Evolutionary conservation across 2,888 invertebrate genomes (phyloP), one percentile per base, ranked within the genome.

Genomic region (Diachrysia chrysitis): DNA sequence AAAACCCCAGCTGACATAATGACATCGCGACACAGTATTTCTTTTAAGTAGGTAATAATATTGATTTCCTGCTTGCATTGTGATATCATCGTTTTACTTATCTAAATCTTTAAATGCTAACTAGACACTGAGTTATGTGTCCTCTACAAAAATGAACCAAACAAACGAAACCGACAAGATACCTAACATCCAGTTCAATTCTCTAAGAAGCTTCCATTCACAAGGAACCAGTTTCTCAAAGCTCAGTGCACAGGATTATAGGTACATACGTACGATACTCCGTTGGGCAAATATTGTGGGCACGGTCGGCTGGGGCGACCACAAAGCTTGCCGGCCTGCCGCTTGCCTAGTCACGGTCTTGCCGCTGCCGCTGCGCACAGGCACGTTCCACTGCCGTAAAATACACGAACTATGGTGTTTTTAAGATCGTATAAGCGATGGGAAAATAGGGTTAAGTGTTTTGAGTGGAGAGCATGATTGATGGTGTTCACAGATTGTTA

Each of bases 251-350:
- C 68, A 69, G 75, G 75, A 78, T 75, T 78, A 73, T 73, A 68
- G 46, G 58, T 58, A 67, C 46, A 35, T 61, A 51, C 17, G 48
- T 74, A 63, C 55, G 32, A 74, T 73, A 63, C 71, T 77, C 68
- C 72, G 64, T 68, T 71, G 69, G 71, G 78, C 79, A 78, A 79
- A 79, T 81, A 78, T 81, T 79, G 70, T 73, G 74, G 78, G 48
- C 81, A 78, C 75, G 78, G 77, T 66, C 69, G 73, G 65, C 71
- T 80, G 68, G 70, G 77, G 73, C 46, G 70, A 77, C 68, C 73
- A 63, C 75, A 73, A 68, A 73, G 73, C 53, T 29, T 59, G 69
- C 71, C 25, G 56, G 55, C 35, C 51, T 58, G 17, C 19, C 48
- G 60, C 69, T 78, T 69, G 78, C 73, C 62, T 35, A 71, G 78